Evolutionary conservation across 2,888 invertebrate genomes (phyloP), one percentile per base, ranked within the genome.

Genomic region (Onchidella celtica): DNA sequence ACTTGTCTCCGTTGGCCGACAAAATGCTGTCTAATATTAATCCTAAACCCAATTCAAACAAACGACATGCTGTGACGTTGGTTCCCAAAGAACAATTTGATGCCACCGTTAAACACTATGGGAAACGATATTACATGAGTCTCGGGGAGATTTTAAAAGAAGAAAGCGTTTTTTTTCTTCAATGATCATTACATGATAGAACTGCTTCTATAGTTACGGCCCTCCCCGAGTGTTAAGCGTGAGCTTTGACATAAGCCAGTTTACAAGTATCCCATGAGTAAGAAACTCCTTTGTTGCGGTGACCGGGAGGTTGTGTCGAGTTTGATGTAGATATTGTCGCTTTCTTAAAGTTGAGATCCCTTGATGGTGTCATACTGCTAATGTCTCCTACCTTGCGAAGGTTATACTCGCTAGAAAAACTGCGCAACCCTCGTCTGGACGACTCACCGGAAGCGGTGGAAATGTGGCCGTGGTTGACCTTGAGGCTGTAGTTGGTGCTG

Each of bases 221-320:
- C n/a, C n/a, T n/a, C n/a, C n/a, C n/a, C n/a, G n/a, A n/a, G n/a
- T n/a, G n/a, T n/a, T n/a, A n/a, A n/a, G 61, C 61, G n/a, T 61
- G 61, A 14, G 61, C 61, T 24, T 61, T 61, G n/a, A 61, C 27
- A n/a, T 61, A 61, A 61, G 61, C n/a, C 61, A 61, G 61, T 61
- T 61, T 61, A n/a, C 61, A 61, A 4, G 61, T 61, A n/a, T 61
- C 61, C 61, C 61, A 61, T 21, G 61, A 24, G 27, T 61, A 61
- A 27, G 61, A 61, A 61, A 61, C 61, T 21, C 27, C 61, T 61
- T 47, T 47, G 17, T 47, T 47, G 47, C 47, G 47, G 6, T 47
- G 47, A 6, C 17, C 17, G 6, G 47, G 29, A 29, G 1, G 29
- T 2, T 27, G n/a, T 27, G n/a, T 65, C 17, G 17, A 32, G 27